These are phyloP conservation scores for Scatophagus argus DNA, from an alignment of 2,113 vertebrate species.

Conservation along the genomic window DNA sequence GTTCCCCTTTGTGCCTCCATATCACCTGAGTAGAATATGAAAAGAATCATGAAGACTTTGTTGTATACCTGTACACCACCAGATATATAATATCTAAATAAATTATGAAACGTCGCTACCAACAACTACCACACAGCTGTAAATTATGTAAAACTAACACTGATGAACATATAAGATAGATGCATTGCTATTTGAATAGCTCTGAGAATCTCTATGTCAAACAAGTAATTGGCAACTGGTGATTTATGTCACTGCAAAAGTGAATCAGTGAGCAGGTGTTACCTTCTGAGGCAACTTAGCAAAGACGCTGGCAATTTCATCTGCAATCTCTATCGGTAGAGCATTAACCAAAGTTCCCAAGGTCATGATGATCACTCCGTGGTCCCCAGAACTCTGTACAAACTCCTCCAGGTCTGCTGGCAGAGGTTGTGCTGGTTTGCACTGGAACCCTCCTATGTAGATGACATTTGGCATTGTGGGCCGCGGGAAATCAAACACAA, in stretches of 20 bases:
- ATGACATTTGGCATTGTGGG: constrained; percentile 80
- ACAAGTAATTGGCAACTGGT: neutral
- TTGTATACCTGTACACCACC: too few relatives aligned
- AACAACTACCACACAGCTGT: too few relatives aligned
- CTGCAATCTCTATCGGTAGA: constrained; percentile 61
- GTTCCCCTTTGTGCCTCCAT: too few relatives aligned
- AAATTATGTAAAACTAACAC: too few relatives aligned
- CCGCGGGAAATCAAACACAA: constrained; percentile 82
- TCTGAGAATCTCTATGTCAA: neutral
- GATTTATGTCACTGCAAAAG: neutral
- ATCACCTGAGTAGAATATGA: too few relatives aligned
- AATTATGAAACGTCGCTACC: too few relatives aligned
- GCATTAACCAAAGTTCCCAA: constrained; percentile 72
- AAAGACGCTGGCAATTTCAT: constrained; percentile 73
- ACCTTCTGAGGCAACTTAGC: constrained; percentile 81
- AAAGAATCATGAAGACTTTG: too few relatives aligned
- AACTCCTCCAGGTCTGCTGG: constrained; percentile 76
- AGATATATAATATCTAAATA: too few relatives aligned
- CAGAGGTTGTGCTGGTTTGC: constrained; percentile 74
- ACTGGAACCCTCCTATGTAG: constrained; percentile 81
- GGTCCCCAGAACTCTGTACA: constrained; percentile 78
- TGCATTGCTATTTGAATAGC: neutral
- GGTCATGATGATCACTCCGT: constrained; percentile 78
- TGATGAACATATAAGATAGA: neutral
- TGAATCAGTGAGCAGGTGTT: neutral